Percentiles rank a stretch among this genome's conserved stretches.
These are phyloP conservation scores for Cephalopholis sonnerati DNA, from an alignment of 2,113 vertebrate species.

Conservation along the genomic window DNA sequence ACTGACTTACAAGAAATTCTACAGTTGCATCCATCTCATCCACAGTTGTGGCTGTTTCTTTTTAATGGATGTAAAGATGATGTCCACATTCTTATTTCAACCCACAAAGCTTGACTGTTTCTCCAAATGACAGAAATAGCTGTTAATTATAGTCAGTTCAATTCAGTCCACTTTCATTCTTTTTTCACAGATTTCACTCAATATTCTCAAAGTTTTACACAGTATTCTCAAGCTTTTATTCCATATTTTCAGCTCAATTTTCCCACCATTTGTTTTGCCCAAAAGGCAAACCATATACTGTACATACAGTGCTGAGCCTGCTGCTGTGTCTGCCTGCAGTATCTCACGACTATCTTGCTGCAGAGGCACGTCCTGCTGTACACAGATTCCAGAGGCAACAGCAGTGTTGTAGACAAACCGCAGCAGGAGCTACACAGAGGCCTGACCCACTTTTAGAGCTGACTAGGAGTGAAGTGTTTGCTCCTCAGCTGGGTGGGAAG, in stretches of 20 bases:
- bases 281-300: not conserved
- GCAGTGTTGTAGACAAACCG: slow-evolving; percentile 29
- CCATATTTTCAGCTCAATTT: not conserved
- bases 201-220: not conserved
- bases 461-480: slow-evolving; percentile 53
- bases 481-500: slow-evolving; percentile 51
- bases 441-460: slow-evolving; percentile 81
- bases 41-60: not conserved
- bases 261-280: not conserved
- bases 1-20: not conserved
- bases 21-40: not conserved
- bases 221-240: not conserved
- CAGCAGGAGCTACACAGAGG: slow-evolving; percentile 52
- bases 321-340: slow-evolving; percentile 17
- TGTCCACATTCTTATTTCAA: not conserved
- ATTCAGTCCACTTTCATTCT: not conserved
- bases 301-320: not conserved
- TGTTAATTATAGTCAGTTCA: not conserved
- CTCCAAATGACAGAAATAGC: not conserved
- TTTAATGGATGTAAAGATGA: not conserved
- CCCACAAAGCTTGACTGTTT: not conserved
- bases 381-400: slow-evolving; percentile 30
- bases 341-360: slow-evolving; percentile 25
- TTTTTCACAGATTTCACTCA: too few relatives aligned
- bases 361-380: slow-evolving; percentile 16